Evolutionary conservation across 2,113 vertebrate genomes (phyloP), one percentile per base, ranked within the genome.

Genomic region (Equus quagga): DNA sequence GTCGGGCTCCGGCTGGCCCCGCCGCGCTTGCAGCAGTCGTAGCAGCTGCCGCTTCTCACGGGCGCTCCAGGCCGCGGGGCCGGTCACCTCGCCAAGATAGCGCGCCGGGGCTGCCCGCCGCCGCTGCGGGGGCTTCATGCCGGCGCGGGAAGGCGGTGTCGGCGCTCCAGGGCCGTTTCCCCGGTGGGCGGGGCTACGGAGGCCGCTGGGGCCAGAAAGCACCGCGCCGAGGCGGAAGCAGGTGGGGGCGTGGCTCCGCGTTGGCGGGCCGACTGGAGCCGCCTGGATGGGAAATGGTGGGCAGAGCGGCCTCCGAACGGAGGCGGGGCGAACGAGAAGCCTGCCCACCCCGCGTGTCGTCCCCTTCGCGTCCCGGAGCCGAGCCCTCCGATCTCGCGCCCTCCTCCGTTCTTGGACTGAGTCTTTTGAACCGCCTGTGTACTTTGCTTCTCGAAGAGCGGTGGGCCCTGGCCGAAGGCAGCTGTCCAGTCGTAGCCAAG

Each of bases 1-100:
- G 19, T 93, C 85, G 2, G 96, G 98, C 64, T 98, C 97, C n/a
- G 93, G 93, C 86, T 96, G 91, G 19, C 62, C 97, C n/a, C 70
- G 96, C 83, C 96, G 93, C 31, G 91, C 79, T 54, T 96, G 89
- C 79, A 98, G 97, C 0, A 98, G 89, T 36, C 93, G 94, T 26
- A 98, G 84, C 15, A 98, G 93, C 70, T 97, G 96, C 65, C 97
- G 96, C 92, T 97, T 98, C 87, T 98, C 98, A 36, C 96, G 96
- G 28, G 94, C 24, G 58, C 60, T 97, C 98, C 98, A 98, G 54
- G 83, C 91, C 2, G 84, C 3, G 18, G 95, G 87, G 11, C 89
- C 76, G 17, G 41, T 76, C 62, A 14, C 84, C n/a, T 93, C 96
- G 2, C 79, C 93, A 36, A 94, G 44, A 26, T 98, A 98, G 73